Conservation (phyloP, 2,797 vertebrate species). For the Benthosema pterotum region DNA sequence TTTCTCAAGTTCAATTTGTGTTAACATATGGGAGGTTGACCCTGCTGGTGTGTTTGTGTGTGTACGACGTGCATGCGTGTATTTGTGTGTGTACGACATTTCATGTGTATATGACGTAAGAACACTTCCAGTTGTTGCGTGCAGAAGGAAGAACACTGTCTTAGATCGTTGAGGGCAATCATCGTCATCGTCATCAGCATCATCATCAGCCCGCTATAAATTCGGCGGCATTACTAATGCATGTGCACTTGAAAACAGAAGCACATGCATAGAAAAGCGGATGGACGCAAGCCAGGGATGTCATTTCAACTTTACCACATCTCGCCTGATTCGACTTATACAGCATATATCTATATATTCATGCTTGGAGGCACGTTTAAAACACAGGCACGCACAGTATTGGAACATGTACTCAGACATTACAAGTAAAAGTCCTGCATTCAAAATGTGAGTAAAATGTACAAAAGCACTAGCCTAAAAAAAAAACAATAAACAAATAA, state of each 20-base stretch:
- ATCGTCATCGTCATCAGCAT: too few species aligned
- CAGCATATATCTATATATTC: too few species aligned
- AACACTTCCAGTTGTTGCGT: background rate
- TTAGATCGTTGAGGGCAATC: constrained; percentile 1
- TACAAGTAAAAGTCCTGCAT: too few species aligned
- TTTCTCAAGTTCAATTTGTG: too few species aligned
- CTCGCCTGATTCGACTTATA: background rate
- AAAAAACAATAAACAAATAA: too few species aligned
- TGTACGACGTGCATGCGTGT: background rate
- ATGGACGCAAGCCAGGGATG: background rate
- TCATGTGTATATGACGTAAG: background rate
- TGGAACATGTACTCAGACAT: too few species aligned
- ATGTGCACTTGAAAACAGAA: background rate
- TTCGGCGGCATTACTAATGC: background rate
- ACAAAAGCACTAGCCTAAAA: too few species aligned
- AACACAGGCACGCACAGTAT: background rate
- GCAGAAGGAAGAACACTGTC: background rate
- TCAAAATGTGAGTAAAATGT: too few species aligned
- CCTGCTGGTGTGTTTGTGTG: background rate
- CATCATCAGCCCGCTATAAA: constrained; percentile 5
- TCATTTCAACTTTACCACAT: background rate
- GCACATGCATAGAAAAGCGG: background rate
- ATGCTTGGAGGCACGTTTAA: background rate
- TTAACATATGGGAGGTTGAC: too few species aligned
- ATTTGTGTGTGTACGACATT: background rate